Evolutionary conservation across 1,140 invertebrate genomes (phyloP).

Genomic region (Drosophila virilis): DNA sequence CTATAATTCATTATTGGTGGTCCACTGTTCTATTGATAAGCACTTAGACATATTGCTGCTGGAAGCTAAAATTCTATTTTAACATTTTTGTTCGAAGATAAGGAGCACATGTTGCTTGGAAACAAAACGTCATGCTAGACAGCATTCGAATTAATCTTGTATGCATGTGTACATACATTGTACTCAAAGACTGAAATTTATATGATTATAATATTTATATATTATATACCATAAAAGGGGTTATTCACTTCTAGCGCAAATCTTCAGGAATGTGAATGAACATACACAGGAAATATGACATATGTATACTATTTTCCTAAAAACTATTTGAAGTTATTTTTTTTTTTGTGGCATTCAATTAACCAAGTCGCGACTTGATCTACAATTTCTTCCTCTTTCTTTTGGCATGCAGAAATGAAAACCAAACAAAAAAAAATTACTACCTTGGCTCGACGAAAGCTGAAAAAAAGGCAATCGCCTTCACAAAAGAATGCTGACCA

Average conservation of each 20-base stretch:
- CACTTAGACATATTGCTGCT: constrained; percentile 38
- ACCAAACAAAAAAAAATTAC: constrained; percentile 40
- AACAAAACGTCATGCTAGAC: constrained; percentile 38
- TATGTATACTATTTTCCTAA: constrained; percentile 16
- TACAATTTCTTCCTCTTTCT: constrained; percentile 9
- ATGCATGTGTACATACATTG: constrained; percentile 1
- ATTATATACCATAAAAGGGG: constrained; percentile 2
- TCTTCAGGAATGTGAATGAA: constrained; percentile 9
- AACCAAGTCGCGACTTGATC: constrained; percentile 24
- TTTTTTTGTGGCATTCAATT: constrained; percentile 30
- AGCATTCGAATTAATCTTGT: constrained; percentile 45
- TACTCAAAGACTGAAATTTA: neutral
- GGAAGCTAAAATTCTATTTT: constrained; percentile 44
- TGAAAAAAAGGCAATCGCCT: neutral
- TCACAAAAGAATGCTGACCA: neutral
- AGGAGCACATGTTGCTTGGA: constrained; percentile 32
- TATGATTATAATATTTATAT: neutral
- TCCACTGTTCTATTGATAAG: constrained; percentile 41
- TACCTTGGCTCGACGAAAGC: constrained; percentile 65
- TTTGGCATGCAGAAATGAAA: constrained; percentile 30
- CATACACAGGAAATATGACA: neutral
- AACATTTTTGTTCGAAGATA: constrained; percentile 34
- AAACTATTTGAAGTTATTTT: constrained; percentile 13
- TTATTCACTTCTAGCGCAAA: constrained; percentile 22
- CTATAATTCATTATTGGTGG: constrained; percentile 15